Evolutionary conservation across 2,113 vertebrate genomes (phyloP).

Genomic region (Ceyx melanurus): DNA sequence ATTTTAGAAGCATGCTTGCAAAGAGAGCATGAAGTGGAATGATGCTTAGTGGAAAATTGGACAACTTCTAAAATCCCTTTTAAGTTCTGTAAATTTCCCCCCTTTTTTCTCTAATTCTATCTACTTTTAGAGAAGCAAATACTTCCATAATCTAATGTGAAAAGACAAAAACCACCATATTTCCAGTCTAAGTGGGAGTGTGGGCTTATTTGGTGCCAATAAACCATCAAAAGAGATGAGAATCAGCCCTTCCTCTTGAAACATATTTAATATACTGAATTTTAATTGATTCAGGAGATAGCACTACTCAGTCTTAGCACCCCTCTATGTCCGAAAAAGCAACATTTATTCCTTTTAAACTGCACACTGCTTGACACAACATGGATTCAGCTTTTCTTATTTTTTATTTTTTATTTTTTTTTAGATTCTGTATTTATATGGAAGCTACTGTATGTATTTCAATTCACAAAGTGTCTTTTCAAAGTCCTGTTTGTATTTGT

Average conservation of each 20-base stretch:
- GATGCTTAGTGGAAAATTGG: no score
- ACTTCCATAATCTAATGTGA: background rate
- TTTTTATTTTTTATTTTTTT: background rate
- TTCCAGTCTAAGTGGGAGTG: background rate
- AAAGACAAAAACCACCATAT: background rate
- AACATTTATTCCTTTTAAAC: background rate
- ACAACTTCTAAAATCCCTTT: background rate
- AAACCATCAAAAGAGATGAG: background rate
- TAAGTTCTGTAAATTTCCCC: background rate
- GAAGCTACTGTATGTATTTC: background rate
- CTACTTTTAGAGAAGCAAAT: background rate
- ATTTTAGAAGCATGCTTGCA: no score
- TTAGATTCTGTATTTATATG: background rate
- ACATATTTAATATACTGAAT: background rate
- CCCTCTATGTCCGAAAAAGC: background rate
- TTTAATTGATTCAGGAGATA: background rate
- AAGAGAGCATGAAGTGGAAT: no score
- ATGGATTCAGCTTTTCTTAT: background rate
- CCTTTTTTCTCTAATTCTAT: background rate
- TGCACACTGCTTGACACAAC: background rate
- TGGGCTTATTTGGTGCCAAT: background rate
- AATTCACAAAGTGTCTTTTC: conserved; percentile 4
- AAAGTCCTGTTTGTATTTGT: background rate
- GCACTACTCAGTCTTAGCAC: background rate
- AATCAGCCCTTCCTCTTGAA: background rate